A percentile compares a stretch with the other conserved stretches of the same genome.
phyloP scores from a whole-genome alignment of 1,140 invertebrate species.

The Pseudoatta argentina region DNA sequence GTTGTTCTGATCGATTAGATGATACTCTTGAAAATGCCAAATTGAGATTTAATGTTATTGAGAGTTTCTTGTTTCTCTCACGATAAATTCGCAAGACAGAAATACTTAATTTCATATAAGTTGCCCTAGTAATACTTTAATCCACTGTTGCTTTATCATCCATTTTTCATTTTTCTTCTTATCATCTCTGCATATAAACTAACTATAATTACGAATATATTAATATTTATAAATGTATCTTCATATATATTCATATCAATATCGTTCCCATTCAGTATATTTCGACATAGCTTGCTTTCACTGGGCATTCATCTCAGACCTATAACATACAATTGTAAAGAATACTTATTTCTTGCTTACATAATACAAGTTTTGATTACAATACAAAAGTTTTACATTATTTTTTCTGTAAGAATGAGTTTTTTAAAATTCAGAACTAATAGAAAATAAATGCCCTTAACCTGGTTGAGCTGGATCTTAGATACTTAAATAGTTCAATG shows the following conservation, averaged over 20 bases:
- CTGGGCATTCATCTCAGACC: conserved; percentile 84
- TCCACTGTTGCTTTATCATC: background rate
- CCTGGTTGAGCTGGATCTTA: too few relatives aligned
- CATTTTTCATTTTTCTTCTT: conserved; percentile 33
- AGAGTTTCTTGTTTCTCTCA: background rate
- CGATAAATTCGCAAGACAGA: conserved; percentile 37
- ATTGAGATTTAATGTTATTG: background rate
- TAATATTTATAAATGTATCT: conserved; percentile 78
- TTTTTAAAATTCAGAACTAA: too few relatives aligned
- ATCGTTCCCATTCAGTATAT: conserved; percentile 80
- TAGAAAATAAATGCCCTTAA: too few relatives aligned
- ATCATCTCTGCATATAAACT: conserved; percentile 47
- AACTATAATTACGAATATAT: conserved; percentile 75
- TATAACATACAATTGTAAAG: conserved; percentile 63
- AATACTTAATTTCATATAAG: conserved; percentile 2
- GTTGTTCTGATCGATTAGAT: conserved; percentile 32
- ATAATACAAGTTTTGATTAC: background rate
- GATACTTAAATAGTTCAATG: too few relatives aligned
- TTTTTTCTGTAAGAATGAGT: too few relatives aligned
- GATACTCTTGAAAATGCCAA: conserved; percentile 30
- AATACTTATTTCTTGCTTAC: conserved; percentile 16
- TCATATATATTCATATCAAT: conserved; percentile 76
- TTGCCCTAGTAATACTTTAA: conserved; percentile 29
- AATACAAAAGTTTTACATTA: too few relatives aligned
- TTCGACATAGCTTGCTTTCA: conserved; percentile 79